These are phyloP conservation scores for Lutjanus campechanus DNA, from an alignment of 2,797 vertebrate species.

Conservation along the genomic window DNA sequence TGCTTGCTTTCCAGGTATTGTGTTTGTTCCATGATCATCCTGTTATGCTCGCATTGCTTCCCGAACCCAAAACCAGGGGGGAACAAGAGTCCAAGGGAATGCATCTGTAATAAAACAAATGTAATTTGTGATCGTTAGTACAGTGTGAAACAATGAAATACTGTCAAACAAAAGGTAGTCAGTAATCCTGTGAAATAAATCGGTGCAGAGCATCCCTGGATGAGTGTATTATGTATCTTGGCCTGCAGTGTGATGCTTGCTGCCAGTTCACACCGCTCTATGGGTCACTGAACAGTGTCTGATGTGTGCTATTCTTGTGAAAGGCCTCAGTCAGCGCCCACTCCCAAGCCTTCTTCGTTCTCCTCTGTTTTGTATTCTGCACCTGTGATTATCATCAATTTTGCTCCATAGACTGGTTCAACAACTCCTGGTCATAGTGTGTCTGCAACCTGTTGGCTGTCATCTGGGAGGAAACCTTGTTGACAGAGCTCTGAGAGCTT, in stretches of 20 bases:
- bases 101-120: not conserved
- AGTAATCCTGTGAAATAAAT: not conserved
- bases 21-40: constrained; percentile 58
- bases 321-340: constrained; percentile 60
- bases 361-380: constrained; percentile 54
- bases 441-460: constrained; percentile 56
- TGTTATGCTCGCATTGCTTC: constrained; percentile 54
- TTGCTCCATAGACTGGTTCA: constrained; percentile 19
- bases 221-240: constrained; percentile 48
- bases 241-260: constrained; percentile 33
- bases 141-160: not conserved
- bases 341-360: constrained; percentile 37
- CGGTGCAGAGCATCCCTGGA: constrained; percentile 12
- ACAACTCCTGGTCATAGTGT: constrained; percentile 7
- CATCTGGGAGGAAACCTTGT: constrained; percentile 35
- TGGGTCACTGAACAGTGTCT: constrained; percentile 3
- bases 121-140: no score
- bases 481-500: not conserved
- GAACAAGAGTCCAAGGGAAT: not conserved
- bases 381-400: no score
- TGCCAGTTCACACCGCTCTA: constrained; percentile 57
- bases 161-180: not conserved
- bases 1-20: constrained; percentile 60
- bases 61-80: constrained; percentile 40
- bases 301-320: constrained; percentile 55